Base-by-base conservation (phyloP, 2,113 vertebrate species). In the Apeltes quadracus region DNA sequence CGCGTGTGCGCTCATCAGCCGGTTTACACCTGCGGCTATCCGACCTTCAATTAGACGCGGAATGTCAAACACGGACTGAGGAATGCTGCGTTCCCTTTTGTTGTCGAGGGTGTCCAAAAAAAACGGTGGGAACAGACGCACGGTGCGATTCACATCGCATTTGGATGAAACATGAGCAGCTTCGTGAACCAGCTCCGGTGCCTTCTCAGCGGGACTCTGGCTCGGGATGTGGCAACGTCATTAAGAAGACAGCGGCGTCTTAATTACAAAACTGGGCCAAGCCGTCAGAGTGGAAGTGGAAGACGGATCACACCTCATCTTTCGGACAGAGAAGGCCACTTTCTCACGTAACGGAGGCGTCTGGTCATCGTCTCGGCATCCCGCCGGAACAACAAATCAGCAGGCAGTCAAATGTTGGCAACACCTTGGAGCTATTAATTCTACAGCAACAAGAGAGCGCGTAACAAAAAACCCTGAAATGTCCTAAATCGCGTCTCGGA, bases 101-200 rank as follows among this genome's bases (percentile, higher is more conserved):
- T 57, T n/a, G 76, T 34, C 66, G 63, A 65, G 65, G 81, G 58
- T 76, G 61, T 67, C 86, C 69, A 78, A 81, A 92, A 75, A 67
- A 83, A 83, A 64, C 69, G 84, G 86, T 93, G 92, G 92, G 91
- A 94, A 93, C 84, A 84, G 79, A 83, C 71, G 34, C 53, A 2
- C 27, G 27, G 61, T 22, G 61, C 57, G 69, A 87, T 91, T 94
- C 92, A 90, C 92, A 93, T 84, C 73, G 75, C 78, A 86, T 87
- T 82, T 75, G 78, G n/a, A 81, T 87, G 87, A 89, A 92, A 90
- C 81, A 76, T 58, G 87, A 92, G 88, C 73, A 90, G 87, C 87
- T 88, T 84, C 87, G 80, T 54, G 73, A 88, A 84, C 79, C 69
- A 81, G 68, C 61, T 53, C 78, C 74, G 68, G 73, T 84, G 80